phyloP scores from a whole-genome alignment of 2,113 vertebrate species.

The Urocynchramus pylzowi region DNA sequence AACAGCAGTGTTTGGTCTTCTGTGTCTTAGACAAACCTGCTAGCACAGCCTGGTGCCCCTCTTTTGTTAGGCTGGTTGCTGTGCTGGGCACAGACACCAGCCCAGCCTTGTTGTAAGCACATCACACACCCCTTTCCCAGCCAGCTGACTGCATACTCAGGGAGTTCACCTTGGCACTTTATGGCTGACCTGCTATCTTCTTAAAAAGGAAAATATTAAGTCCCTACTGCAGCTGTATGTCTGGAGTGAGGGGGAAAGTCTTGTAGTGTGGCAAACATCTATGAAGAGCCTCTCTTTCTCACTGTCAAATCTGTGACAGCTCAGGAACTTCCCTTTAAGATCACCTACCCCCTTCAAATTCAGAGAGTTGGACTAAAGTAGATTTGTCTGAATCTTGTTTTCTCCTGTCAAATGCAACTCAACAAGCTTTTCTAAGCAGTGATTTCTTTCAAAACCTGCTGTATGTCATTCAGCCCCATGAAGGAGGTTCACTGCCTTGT shows the following conservation, averaged over 20 bases:
- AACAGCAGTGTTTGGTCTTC: neutral
- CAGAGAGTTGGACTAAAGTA: constrained; percentile 7
- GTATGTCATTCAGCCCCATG: constrained; percentile 24
- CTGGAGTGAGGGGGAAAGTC: neutral
- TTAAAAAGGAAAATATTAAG: neutral
- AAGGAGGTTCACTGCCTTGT: constrained; percentile 69
- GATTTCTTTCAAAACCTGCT: constrained; percentile 39
- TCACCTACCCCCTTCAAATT: neutral
- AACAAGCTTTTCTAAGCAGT: constrained; percentile 23
- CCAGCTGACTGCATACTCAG: neutral
- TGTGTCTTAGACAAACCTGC: neutral
- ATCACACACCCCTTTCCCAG: neutral
- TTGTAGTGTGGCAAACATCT: neutral
- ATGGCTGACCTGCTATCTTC: neutral
- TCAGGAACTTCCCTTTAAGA: constrained; percentile 22
- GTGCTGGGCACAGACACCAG: neutral
- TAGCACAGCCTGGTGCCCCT: neutral
- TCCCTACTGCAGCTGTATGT: neutral
- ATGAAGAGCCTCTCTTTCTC: neutral
- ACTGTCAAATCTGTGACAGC: neutral
- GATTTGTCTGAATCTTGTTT: constrained; percentile 9
- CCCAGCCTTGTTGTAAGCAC: neutral
- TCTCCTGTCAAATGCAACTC: constrained; percentile 35
- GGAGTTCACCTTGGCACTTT: neutral
- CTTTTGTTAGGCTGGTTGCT: neutral